Base-by-base conservation (phyloP, 2,888 invertebrate genomes). In the Athripsodes cinereus region DNA sequence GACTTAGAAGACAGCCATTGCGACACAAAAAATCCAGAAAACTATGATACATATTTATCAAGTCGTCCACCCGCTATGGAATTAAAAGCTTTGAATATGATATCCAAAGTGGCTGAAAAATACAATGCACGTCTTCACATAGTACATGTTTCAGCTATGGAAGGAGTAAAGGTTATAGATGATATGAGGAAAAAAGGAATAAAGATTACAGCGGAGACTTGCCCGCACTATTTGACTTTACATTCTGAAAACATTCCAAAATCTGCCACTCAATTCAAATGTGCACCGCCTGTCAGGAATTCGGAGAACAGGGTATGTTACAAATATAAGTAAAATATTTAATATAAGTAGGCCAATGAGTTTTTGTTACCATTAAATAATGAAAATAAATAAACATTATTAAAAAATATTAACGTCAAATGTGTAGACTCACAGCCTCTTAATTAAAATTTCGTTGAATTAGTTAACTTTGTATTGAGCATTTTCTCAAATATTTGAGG, bases 1-100 rank as follows among this genome's bases (percentile, higher is more conserved):
- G 82, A 83, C 59, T 73, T 76, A 13, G 69, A 73, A 3, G 66
- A 66, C 8, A 46, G 11, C 34, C 52, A 49, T 26, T 31, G 16
- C 19, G 21, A 48, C 1, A 10, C 35, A 13, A n/a, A 53, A 6
- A 2, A 53, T 18, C 81, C 83, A 2, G 79, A 78, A 62, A 75
- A 79, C 59, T 88, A 88, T 67, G 71, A 74, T 20, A 85, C 83
- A 0, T 89, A 84, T 68, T 72, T 88, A 20, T 72, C 76, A 59
- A 81, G 85, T 0, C 76, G 88, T 19, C 87, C 88, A 1, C 69
- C 81, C 1, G 71, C 74, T 49, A 87, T 88, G 87, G 89, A 89
- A 74, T 63, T 81, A 0, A 75, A 81, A 54, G 88, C 87, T 0
- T 80, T 87, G 44, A 70, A 80, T 62, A 69, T 82, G 59, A 78